Evolutionary conservation across 2,888 invertebrate genomes (phyloP).

Genomic region (Leptura quadrifasciata): DNA sequence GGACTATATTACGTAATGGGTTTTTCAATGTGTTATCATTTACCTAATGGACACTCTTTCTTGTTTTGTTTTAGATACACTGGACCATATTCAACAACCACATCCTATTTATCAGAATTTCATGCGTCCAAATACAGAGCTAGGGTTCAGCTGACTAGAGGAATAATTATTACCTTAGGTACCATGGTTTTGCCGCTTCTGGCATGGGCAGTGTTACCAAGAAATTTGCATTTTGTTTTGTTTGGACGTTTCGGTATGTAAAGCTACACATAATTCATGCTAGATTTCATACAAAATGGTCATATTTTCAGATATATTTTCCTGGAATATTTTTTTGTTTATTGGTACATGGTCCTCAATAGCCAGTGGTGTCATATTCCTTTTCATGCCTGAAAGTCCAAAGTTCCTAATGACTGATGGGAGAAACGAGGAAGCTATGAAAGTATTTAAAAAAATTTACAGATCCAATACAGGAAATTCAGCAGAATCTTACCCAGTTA

Average conservation of each 20-base stretch:
- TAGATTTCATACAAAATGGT: neutral
- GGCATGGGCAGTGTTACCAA: slow-evolving; percentile 84
- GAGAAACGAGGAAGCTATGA: slow-evolving; percentile 79
- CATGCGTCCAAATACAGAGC: slow-evolving; percentile 81
- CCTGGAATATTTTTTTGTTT: slow-evolving; percentile 29
- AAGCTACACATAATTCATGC: neutral
- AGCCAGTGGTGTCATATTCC: slow-evolving; percentile 77
- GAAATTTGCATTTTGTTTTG: slow-evolving; percentile 64
- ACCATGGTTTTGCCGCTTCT: slow-evolving; percentile 81
- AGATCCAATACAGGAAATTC: slow-evolving; percentile 79
- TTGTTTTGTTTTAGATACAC: slow-evolving; percentile 74
- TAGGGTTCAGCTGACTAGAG: slow-evolving; percentile 79
- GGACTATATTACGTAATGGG: too few relatives aligned
- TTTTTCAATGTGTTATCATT: too few relatives aligned
- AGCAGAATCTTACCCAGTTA: slow-evolving; percentile 80
- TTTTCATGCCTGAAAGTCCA: slow-evolving; percentile 84
- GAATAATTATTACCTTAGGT: slow-evolving; percentile 79
- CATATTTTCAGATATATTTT: slow-evolving; percentile 13
- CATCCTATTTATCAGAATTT: slow-evolving; percentile 84
- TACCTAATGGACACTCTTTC: too few relatives aligned
- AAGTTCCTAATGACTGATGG: slow-evolving; percentile 84
- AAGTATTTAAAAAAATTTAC: slow-evolving; percentile 80
- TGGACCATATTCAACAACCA: slow-evolving; percentile 84
- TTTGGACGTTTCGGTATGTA: slow-evolving; percentile 48
- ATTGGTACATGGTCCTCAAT: slow-evolving; percentile 64